These are phyloP conservation scores for Herpailurus yagouaroundi DNA, from an alignment of 2,113 vertebrate genomes.

Conservation along the genomic window DNA sequence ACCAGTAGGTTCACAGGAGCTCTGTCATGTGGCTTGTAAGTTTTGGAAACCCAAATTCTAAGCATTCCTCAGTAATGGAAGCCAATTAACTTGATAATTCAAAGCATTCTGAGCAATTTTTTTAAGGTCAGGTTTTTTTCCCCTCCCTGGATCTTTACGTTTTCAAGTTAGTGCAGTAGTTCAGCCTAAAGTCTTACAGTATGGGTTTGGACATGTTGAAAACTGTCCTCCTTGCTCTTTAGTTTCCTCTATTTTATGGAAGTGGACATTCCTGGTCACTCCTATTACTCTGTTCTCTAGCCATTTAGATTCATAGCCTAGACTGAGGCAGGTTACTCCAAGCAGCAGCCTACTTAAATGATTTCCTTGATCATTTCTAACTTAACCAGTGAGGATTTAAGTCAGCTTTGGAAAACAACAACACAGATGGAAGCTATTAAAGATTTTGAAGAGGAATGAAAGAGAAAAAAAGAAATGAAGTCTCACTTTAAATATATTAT, in stretches of 20 bases:
- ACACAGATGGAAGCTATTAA: not conserved
- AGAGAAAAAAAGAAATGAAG: not conserved
- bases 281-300: not conserved
- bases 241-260: not conserved
- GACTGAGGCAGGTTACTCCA: not conserved
- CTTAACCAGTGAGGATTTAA: slow-evolving; percentile 16
- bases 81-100: not conserved
- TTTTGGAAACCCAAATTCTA: slow-evolving; percentile 43
- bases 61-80: slow-evolving; percentile 24
- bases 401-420: slow-evolving; percentile 27
- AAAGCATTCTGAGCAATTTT: not conserved
- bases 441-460: slow-evolving; percentile 17
- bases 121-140: not conserved
- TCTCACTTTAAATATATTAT: not conserved
- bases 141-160: not conserved
- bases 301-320: not conserved
- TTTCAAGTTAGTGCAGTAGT: not conserved
- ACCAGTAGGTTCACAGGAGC: not conserved
- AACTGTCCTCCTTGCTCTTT: not conserved
- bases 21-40: not conserved
- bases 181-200: not conserved
- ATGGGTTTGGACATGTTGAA: not conserved
- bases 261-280: not conserved
- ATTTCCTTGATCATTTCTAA: not conserved
- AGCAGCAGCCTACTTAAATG: not conserved